Evolutionary conservation across 2,888 invertebrate species (phyloP).

Genomic region (Lottia scabra): DNA sequence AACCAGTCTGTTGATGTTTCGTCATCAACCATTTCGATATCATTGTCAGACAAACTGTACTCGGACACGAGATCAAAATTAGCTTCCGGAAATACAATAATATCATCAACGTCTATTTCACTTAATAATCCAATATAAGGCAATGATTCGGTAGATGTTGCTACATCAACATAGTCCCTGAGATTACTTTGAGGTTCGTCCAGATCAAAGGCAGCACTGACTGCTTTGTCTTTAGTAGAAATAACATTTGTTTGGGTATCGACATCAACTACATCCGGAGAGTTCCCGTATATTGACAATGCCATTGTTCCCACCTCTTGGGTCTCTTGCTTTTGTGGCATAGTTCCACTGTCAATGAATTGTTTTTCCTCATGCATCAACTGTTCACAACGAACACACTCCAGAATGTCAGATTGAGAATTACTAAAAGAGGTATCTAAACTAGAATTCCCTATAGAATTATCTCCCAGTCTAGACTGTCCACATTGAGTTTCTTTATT

Average conservation of each 20-base stretch:
- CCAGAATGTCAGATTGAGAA: not conserved
- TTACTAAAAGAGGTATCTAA: not conserved
- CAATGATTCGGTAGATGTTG: constrained; percentile 60
- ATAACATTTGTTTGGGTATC: constrained; percentile 48
- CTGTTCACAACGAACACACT: constrained; percentile 28
- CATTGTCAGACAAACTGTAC: constrained; percentile 22
- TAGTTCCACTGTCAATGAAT: constrained; percentile 34
- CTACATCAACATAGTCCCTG: constrained; percentile 38
- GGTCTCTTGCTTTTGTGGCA: constrained; percentile 37
- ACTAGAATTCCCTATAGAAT: not conserved
- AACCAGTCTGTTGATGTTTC: constrained; percentile 43
- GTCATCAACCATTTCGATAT: constrained; percentile 47
- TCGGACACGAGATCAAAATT: constrained; percentile 41
- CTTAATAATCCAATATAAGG: constrained; percentile 61
- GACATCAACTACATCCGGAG: constrained; percentile 30
- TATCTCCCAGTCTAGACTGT: not conserved
- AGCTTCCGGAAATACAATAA: constrained; percentile 54
- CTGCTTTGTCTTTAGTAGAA: constrained; percentile 44
- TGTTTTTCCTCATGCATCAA: constrained; percentile 16
- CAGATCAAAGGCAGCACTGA: constrained; percentile 47
- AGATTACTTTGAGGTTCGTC: constrained; percentile 25
- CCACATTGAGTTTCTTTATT: constrained; percentile 13
- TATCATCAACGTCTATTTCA: constrained; percentile 54
- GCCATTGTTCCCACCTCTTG: constrained; percentile 52
- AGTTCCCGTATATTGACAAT: constrained; percentile 36